Evolutionary conservation across 2,888 invertebrate genomes (phyloP), one percentile per base, ranked within the genome.

Genomic region (Trisateles emortualis): DNA sequence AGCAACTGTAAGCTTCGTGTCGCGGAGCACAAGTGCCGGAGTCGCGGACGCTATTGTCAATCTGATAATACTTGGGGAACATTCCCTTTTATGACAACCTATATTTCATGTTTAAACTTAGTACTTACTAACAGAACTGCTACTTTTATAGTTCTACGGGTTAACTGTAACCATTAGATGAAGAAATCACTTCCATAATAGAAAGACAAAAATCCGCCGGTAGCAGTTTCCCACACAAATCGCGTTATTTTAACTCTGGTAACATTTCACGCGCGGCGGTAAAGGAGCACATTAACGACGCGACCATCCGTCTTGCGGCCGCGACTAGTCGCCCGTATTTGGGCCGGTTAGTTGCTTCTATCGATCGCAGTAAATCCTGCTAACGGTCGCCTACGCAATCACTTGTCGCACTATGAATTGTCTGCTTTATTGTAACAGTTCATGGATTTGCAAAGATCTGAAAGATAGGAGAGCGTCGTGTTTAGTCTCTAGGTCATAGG

Each of bases 341-440:
- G 79, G 80, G 59, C 54, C 59, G 55, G 71, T 70, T 79, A 74
- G 75, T 74, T 58, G 59, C 64, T 55, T 33, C 58, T 76, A 81
- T 79, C 79, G 76, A 73, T 73, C 57, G 75, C 76, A 74, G 72
- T 83, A 80, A 82, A 78, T 81, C 68, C 66, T 66, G 51, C 58
- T 78, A 77, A 72, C 78, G 71, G 79, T 70, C 61, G 68, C 66
- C 68, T 52, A 53, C 68, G 72, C 73, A 66, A 67, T 76, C 78
- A 78, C 73, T 72, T 62, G 62, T 64, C 64, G 70, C 56, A 59
- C 55, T 57, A 67, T 71, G 74, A 75, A 75, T 75, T 68, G 74
- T 64, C 58, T 64, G 65, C 71, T 70, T 75, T 74, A 75, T 78
- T 76, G 78, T 72, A 69, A 65, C 59, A 60, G 43, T 66, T 56